phyloP scores from a whole-genome alignment of 23 tunicate species.

The Ascidia mentula region DNA sequence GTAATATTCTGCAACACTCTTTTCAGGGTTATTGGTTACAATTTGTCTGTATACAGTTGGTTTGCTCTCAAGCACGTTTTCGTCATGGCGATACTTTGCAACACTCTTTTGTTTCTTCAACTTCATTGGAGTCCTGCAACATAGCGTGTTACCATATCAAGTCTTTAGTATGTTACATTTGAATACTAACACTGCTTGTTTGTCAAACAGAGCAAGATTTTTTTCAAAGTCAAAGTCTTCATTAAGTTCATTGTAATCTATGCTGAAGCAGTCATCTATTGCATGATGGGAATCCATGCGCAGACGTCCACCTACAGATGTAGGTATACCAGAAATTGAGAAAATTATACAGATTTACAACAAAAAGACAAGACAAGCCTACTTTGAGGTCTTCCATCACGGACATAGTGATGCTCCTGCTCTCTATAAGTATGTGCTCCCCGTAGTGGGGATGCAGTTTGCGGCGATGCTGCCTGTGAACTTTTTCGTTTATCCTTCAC shows the following conservation, averaged over 20 bases:
- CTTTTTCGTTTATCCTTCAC: neutral
- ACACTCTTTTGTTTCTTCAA: constrained; percentile 26
- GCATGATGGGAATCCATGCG: neutral
- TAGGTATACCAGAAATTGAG: neutral
- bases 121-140: constrained; percentile 44
- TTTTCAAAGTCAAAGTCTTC: constrained; percentile 87
- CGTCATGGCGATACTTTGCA: constrained; percentile 76
- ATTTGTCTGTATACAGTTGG: constrained; percentile 78
- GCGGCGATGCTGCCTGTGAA: constrained; percentile 1
- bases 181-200: constrained; percentile 34
- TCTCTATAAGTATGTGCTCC: constrained; percentile 53
- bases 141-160: no score
- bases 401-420: constrained; percentile 34
- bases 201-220: constrained; percentile 79
- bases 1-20: constrained; percentile 69
- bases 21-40: constrained; percentile 32
- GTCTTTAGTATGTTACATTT: neutral
- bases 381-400: constrained; percentile 36
- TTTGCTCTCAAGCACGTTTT: constrained; percentile 61
- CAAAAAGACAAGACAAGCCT: neutral
- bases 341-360: neutral
- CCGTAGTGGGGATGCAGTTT: constrained; percentile 51
- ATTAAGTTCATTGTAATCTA: constrained; percentile 43
- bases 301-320: neutral
- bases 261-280: constrained; percentile 58